Evolutionary conservation across 2,888 invertebrate genomes (phyloP).

Genomic region (Euplexia lucipara): DNA sequence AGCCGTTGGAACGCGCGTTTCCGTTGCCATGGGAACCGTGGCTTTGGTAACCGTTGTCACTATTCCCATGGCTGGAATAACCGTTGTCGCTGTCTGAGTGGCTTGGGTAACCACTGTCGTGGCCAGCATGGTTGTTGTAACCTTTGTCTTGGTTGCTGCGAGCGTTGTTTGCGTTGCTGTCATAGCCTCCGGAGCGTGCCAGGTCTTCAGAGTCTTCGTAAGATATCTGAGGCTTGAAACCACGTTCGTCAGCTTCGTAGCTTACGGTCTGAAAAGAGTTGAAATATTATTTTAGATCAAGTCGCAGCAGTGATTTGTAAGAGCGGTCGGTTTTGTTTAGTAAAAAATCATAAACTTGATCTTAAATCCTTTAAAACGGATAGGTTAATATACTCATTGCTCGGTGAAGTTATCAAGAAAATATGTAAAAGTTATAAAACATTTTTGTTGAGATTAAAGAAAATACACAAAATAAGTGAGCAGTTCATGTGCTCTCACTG

Average conservation of each 20-base stretch:
- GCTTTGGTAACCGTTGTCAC: conserved; percentile 53
- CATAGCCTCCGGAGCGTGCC: conserved; percentile 82
- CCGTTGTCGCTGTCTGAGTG: conserved; percentile 55
- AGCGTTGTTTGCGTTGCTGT: conserved; percentile 76
- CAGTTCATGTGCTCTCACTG: too few species aligned
- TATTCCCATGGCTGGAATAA: conserved; percentile 57
- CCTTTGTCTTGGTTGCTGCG: conserved; percentile 64
- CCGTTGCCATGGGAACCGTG: conserved; percentile 61
- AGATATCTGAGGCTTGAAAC: conserved; percentile 92
- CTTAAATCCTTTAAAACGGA: too few species aligned
- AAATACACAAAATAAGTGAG: too few species aligned
- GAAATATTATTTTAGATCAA: too few species aligned
- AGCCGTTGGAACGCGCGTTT: conserved; percentile 66
- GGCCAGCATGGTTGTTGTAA: conserved; percentile 60
- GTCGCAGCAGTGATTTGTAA: too few species aligned
- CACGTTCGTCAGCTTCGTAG: conserved; percentile 92
- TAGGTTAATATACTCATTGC: too few species aligned
- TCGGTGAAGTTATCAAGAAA: too few species aligned
- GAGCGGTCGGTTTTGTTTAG: too few species aligned
- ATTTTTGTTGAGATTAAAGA: too few species aligned
- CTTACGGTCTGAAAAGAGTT: conserved; percentile 89
- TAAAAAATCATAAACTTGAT: too few species aligned
- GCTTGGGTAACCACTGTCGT: conserved; percentile 61
- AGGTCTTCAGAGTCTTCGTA: conserved; percentile 91
- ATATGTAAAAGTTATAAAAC: too few species aligned